These are phyloP conservation scores for Dinothrombium tinctorium DNA, from an alignment of 1,140 invertebrate species.

Conservation along the genomic window DNA sequence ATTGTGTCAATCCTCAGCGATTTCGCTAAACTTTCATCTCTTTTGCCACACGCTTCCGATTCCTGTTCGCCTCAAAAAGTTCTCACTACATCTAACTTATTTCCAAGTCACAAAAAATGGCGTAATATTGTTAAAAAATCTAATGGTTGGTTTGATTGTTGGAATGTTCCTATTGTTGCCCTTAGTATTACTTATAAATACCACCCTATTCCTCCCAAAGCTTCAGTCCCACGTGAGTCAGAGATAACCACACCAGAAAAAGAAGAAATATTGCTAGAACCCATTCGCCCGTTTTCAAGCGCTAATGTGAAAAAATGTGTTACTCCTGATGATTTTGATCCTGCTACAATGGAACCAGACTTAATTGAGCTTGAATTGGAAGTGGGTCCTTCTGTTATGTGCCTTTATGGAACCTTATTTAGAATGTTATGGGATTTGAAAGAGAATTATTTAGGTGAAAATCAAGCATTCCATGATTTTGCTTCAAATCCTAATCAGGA, in stretches of 20 bases:
- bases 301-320: constrained; percentile 16
- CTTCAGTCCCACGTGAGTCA: constrained; percentile 49
- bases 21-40: constrained; percentile 38
- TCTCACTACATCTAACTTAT: not conserved
- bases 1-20: constrained; percentile 60
- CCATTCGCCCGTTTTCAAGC: constrained; percentile 41
- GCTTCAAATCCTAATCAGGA: constrained; percentile 1
- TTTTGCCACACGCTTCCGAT: not conserved
- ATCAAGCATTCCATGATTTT: constrained; percentile 63
- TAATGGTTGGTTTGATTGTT: constrained; percentile 75
- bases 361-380: constrained; percentile 69
- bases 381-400: constrained; percentile 67
- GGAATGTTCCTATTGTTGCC: constrained; percentile 76
- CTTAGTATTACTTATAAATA: constrained; percentile 71
- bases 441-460: constrained; percentile 89
- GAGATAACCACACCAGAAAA: constrained; percentile 78
- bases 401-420: constrained; percentile 68
- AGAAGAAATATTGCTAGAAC: constrained; percentile 69
- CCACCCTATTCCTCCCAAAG: constrained; percentile 57
- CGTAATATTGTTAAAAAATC: constrained; percentile 39
- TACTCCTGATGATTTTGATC: constrained; percentile 53
- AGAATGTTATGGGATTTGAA: constrained; percentile 28
- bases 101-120: constrained; percentile 42
- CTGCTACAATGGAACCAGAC: constrained; percentile 52
- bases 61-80: not conserved